Conservation (phyloP, 2,797 vertebrate species). For the Lindbergichthys nudifrons region DNA sequence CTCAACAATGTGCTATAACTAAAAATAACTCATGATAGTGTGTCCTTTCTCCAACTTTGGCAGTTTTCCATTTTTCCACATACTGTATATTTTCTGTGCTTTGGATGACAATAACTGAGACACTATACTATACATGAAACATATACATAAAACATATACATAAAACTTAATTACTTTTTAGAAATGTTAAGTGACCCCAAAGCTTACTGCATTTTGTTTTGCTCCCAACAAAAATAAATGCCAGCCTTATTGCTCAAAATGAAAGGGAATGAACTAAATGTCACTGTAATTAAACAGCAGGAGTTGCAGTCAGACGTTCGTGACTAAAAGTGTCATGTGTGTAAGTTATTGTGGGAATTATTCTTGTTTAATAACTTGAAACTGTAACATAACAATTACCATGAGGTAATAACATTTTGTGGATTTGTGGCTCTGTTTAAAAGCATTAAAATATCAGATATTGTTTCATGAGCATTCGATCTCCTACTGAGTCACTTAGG, state of each 20-base stretch:
- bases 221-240: neutral
- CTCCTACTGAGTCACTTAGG: constrained; percentile 40
- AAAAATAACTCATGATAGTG: constrained; percentile 38
- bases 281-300: constrained; percentile 38
- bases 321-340: constrained; percentile 16
- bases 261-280: constrained; percentile 16
- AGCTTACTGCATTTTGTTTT: constrained; percentile 23
- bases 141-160: neutral
- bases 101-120: constrained; percentile 33
- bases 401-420: neutral
- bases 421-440: constrained; percentile 33
- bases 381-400: constrained; percentile 32
- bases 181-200: constrained; percentile 28
- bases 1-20: constrained; percentile 55
- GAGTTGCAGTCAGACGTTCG: constrained; percentile 20
- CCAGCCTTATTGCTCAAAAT: constrained; percentile 15
- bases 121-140: constrained; percentile 29
- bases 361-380: constrained; percentile 31
- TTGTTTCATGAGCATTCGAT: constrained; percentile 47
- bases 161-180: constrained; percentile 24
- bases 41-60: constrained; percentile 37
- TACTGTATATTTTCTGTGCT: constrained; percentile 13
- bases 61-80: constrained; percentile 45
- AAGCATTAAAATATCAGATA: constrained; percentile 56
- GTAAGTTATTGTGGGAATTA: constrained; percentile 20